Percentiles rank a stretch among this genome's conserved stretches.
These are phyloP conservation scores for Idaea aversata DNA, from an alignment of 2,888 invertebrate species.

Conservation along the genomic window DNA sequence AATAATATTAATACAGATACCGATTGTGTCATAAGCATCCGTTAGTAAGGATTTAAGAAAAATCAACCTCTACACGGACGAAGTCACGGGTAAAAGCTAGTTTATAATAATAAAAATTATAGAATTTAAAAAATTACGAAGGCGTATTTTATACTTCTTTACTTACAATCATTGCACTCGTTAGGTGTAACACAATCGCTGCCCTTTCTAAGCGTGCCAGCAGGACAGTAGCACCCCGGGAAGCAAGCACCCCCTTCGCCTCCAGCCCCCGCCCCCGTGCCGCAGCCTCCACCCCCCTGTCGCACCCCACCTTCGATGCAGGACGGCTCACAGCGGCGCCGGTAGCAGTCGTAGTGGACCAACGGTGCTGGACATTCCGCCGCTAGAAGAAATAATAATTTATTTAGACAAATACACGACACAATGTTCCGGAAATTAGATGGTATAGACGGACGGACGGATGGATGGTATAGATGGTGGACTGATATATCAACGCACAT, in stretches of 20 bases:
- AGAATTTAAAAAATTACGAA: too few species aligned
- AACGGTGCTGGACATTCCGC: conserved; percentile 86
- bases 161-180: conserved; percentile 85
- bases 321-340: conserved; percentile 87
- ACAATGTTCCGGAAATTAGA: too few species aligned
- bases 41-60: too few species aligned
- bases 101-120: too few species aligned
- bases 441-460: too few species aligned
- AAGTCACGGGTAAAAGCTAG: too few species aligned
- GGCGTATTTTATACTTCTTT: too few species aligned
- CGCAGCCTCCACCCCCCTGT: conserved; percentile 77
- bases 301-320: conserved; percentile 80
- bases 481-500: too few species aligned
- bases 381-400: conserved; percentile 66
- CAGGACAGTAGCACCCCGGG: conserved; percentile 52
- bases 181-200: conserved; percentile 83
- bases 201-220: conserved; percentile 72
- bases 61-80: too few species aligned
- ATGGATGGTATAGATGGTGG: too few species aligned
- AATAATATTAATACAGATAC: too few species aligned
- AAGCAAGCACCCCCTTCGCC: conserved; percentile 84
- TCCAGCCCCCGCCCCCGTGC: conserved; percentile 75
- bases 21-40: too few species aligned
- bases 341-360: conserved; percentile 91
- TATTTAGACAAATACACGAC: neutral